Evolutionary conservation across 2,113 vertebrate species (phyloP).

Genomic region (Myrmecophaga tridactyla): DNA sequence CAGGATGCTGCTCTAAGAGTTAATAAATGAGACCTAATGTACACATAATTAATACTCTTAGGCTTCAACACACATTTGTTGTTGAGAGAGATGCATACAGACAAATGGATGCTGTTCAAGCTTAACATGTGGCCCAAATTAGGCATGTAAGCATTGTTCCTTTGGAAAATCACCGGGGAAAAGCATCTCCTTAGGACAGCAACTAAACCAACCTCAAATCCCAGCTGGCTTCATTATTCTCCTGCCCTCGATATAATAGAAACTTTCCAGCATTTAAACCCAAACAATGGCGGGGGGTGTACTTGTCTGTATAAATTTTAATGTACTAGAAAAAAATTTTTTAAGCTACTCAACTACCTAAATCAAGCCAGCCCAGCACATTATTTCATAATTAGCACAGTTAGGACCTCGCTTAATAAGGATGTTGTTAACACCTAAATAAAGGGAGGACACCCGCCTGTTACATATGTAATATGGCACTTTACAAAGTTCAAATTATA

Average conservation of each 20-base stretch:
- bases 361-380: not conserved
- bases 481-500: not conserved
- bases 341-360: not conserved
- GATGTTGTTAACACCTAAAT: not conserved
- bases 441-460: not conserved
- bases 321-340: not conserved
- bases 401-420: not conserved
- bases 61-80: conserved; percentile 19
- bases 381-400: not conserved
- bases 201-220: conserved; percentile 47
- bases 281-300: not conserved
- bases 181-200: conserved; percentile 49
- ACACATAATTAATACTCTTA: conserved; percentile 31
- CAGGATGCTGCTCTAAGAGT: not conserved
- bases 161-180: not conserved
- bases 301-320: conserved; percentile 11
- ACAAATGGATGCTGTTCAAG: conserved; percentile 48
- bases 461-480: not conserved
- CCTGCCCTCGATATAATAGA: conserved; percentile 53
- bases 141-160: conserved; percentile 46
- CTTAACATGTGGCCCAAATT: conserved; percentile 67
- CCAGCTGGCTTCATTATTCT: conserved; percentile 57
- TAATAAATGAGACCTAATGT: not conserved
- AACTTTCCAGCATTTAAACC: conserved; percentile 47
- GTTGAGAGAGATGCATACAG: conserved; percentile 39